Evolutionary conservation across 1,140 invertebrate species (phyloP), one percentile per base, ranked within the genome.

Genomic region (Procambarus clarkii): DNA sequence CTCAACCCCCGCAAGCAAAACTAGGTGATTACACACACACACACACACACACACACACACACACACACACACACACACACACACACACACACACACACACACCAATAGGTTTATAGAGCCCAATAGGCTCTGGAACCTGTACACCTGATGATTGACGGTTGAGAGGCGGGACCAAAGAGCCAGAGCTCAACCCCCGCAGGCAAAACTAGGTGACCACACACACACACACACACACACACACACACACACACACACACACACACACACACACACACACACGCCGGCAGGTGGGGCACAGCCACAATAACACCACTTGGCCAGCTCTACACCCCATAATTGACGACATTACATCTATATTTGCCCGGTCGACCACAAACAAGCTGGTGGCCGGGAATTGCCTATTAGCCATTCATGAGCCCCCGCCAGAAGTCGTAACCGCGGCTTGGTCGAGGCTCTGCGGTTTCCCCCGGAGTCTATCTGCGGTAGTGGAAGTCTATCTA

Each of bases 241-340:
- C 60, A 69, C 60, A 69, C 60, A 69, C 60, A 69, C 60, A 69
- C 60, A 69, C 60, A 64, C 60, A 64, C 60, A 64, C 60, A 64
- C 60, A 64, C 15, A 9, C 5, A 64, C 60, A 64, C 60, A 69
- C 60, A n/a, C n/a, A n/a, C n/a, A n/a, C n/a, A n/a, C n/a, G n/a
- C n/a, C n/a, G n/a, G n/a, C 60, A 69, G 60, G 60, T 69, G 15
- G 60, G 18, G 21, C 60, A 69, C 60, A n/a, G 2, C 11, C 4
- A 69, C 60, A 69, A n/a, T 69, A 15, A 69, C 18, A n/a, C 60
- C 60, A 69, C 5, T 15, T 21, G 15, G 18, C 60, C 18, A 15
- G 60, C 2, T 15, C 0, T 15, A n/a, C 60, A 18, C 60, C 60
- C 60, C 13, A 18, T 69, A 69, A 69, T 69, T 69, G 60, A 69